Evolutionary conservation across 2,797 vertebrate species (phyloP), one percentile per base, ranked within the genome.

Genomic region (Semotilus atromaculatus): DNA sequence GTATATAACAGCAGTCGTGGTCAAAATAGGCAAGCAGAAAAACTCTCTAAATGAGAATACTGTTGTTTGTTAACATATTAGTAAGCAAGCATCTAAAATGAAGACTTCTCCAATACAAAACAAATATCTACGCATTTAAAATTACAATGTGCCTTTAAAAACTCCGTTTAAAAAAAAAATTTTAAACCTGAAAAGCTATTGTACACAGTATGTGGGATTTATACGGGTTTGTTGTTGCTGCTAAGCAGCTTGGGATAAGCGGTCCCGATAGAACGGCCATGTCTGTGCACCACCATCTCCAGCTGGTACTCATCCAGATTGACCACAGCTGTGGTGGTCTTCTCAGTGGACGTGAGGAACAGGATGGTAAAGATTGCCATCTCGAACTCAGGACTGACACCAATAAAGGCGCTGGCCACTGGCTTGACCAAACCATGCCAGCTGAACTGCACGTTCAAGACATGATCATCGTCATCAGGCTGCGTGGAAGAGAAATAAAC

Each of bases 361-460:
- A 96, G 18, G 29, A 96, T 31, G 19, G 96, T 97, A 90, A 96
- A 97, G 77, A 97, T 7, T 0, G 96, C 94, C 90, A 97, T 95
- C 88, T 98, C 96, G 2, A 97, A 96, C 92, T 97, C 96, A 0
- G 95, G 96, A 89, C 96, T 97, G 88, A 96, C 96, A 4, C 96
- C 95, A 7, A 95, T 93, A 83, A 97, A 97, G 29, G 90, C 92
- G 77, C 96, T 95, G 83, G 95, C 94, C 0, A 95, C 89, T 0
- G 96, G 96, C 87, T 97, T 97, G 72, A 97, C 91, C 7, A 93
- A 76, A 1, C 92, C 92, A 58, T 96, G 96, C 95, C 96, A 96
- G 91, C 93, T 94, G 94, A 98, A 97, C 94, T 97, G 97, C 36
- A 97, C 94, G 90, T 93, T 97, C 89, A 97, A 89, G 23, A 97